These are phyloP conservation scores for Tinea trinotella DNA, from an alignment of 2,888 invertebrate genomes.

Conservation along the genomic window DNA sequence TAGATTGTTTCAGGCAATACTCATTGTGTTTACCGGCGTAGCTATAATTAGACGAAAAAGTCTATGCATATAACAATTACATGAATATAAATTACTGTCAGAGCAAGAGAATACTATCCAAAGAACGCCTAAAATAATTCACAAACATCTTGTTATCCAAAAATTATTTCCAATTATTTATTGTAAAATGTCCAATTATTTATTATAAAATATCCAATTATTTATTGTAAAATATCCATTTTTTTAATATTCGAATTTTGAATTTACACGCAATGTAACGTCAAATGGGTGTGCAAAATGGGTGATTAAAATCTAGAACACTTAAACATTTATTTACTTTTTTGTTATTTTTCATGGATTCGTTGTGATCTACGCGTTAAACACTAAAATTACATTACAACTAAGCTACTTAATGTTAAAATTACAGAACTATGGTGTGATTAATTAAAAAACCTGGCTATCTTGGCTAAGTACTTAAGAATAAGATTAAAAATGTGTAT, in stretches of 20 bases:
- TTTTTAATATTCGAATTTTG: not conserved
- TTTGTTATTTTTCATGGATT: slow-evolving; percentile 11
- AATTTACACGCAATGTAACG: slow-evolving; percentile 7
- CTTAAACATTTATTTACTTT: slow-evolving; percentile 15
- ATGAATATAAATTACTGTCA: slow-evolving; percentile 1
- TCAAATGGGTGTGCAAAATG: slow-evolving; percentile 2
- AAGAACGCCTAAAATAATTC: slow-evolving; percentile 4
- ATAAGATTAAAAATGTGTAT: slow-evolving; percentile 57
- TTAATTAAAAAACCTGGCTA: slow-evolving; percentile 71
- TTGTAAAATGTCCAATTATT: not conserved
- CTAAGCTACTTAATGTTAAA: slow-evolving; percentile 23
- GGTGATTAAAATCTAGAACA: slow-evolving; percentile 8
- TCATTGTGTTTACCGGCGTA: slow-evolving; percentile 2
- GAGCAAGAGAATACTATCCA: not conserved
- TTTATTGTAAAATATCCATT: not conserved
- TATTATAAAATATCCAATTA: not conserved
- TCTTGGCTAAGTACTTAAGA: slow-evolving; percentile 62
- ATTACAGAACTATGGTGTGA: slow-evolving; percentile 43
- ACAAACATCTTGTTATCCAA: not conserved
- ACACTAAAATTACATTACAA: slow-evolving; percentile 59
- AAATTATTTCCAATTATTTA: not conserved
- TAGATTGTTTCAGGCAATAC: not conserved
- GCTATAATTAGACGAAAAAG: slow-evolving; percentile 5
- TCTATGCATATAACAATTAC: slow-evolving; percentile 7
- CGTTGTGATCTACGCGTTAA: slow-evolving; percentile 9